Base-by-base conservation (phyloP, 2,113 vertebrate species). In the Microtus oregoni region DNA sequence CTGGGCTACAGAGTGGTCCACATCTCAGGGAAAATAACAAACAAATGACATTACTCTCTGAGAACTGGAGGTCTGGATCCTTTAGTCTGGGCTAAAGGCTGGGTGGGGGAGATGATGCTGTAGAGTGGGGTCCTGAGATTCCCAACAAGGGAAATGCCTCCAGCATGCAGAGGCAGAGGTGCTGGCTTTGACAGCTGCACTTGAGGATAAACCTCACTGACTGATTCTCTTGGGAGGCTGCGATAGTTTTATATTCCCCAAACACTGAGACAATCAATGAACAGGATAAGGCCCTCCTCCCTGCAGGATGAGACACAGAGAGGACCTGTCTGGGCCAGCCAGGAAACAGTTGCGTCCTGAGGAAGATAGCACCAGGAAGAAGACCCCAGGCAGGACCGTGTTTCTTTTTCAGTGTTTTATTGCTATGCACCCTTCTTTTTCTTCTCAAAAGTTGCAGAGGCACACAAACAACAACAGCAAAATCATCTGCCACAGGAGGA, bases 301-400 rank as follows among this genome's bases (percentile, higher is more conserved):
- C 41, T 65, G 50, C 10, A 0, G 32, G 77, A 35, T 22, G 32
- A 70, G 1, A 44, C 65, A 17, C 14, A 12, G 35, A 73, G 1
- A 14, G 63, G 19, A 6, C 6, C 28, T 24, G 22, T 13, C 55
- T 0, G 8, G 24, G 70, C 2, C 24, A 10, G 81, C 3, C 52
- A 17, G 73, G n/a, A 55, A 15, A 26, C 24, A 61, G 67, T 10
- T 2, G 15, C 41, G 24, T 41, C 47, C 38, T 81, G 30, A 35
- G 72, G 9, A 70, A 41, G 52, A 13, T 55, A 61, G 61, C 15
- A 19, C 19, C 32, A 61, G 19, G 7, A 50, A 15, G 68, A 22
- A 15, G n/a, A 61, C 26, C 58, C 58, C 55, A 83, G 38, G 10
- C 4, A 47, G 63, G 17, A 47, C 38, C 13, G 15, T 1, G 11